These are phyloP conservation scores for Rhinoptilus africanus DNA, from an alignment of 2,113 vertebrate species.

Conservation along the genomic window DNA sequence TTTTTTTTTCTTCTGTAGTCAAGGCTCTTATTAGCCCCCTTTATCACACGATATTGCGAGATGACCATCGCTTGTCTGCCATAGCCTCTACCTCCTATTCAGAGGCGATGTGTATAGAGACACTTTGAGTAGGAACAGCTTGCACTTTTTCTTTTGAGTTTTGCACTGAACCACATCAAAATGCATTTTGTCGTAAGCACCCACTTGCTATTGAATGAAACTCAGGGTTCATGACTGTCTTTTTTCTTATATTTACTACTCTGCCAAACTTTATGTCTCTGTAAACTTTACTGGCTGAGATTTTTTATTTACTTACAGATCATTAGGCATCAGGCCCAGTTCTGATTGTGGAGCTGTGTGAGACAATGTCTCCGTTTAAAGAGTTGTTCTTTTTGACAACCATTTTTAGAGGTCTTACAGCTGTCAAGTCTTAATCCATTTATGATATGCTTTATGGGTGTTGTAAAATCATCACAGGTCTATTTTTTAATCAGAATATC, in stretches of 20 bases:
- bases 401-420: not conserved
- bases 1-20: not conserved
- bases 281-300: slow-evolving; percentile 1
- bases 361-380: not conserved
- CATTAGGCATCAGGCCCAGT: not conserved
- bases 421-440: not conserved
- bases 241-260: not conserved
- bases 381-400: not conserved
- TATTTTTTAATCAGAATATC: not conserved
- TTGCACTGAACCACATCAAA: not conserved
- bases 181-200: not conserved
- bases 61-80: not conserved
- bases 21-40: not conserved
- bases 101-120: not conserved
- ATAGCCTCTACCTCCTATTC: not conserved
- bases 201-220: not conserved
- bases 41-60: not conserved
- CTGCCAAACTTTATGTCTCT: not conserved
- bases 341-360: not conserved
- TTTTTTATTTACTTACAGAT: slow-evolving; percentile 42
- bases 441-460: not conserved
- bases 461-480: not conserved
- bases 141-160: not conserved
- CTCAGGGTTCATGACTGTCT: not conserved
- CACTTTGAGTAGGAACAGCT: not conserved